These are phyloP conservation scores for Capitella teleta DNA, from an alignment of 1,140 invertebrate species.

Conservation along the genomic window DNA sequence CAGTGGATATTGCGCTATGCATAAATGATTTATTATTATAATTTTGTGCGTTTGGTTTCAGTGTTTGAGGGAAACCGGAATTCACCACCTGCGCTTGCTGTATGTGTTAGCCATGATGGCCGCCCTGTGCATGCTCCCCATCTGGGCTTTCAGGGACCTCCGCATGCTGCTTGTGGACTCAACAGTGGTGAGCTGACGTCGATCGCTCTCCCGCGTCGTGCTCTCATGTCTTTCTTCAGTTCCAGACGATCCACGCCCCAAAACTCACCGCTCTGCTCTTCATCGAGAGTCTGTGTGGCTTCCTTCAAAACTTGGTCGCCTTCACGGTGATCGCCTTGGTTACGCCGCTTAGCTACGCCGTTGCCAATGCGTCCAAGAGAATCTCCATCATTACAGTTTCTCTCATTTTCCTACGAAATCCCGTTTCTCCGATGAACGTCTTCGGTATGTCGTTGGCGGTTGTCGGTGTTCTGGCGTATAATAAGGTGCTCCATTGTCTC, in stretches of 20 bases:
- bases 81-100: conserved; percentile 80
- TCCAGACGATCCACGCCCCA: conserved; percentile 22
- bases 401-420: conserved; percentile 78
- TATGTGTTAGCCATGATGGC: conserved; percentile 67
- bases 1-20: no score
- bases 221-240: conserved; percentile 24
- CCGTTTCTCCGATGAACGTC: conserved; percentile 75
- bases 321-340: conserved; percentile 79
- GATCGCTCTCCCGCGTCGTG: no score
- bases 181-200: no score
- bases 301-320: conserved; percentile 87
- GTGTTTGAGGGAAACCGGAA: conserved; percentile 73
- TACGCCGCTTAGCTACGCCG: conserved; percentile 84
- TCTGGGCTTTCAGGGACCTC: conserved; percentile 72
- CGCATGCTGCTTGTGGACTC: no score
- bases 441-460: conserved; percentile 84
- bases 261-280: conserved; percentile 51
- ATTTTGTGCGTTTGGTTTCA: conserved; percentile 27
- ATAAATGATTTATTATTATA: neutral
- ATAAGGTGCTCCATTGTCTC: conserved; percentile 46
- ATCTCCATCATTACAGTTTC: conserved; percentile 86
- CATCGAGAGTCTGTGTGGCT: conserved; percentile 77
- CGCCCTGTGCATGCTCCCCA: conserved; percentile 70
- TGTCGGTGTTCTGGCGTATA: conserved; percentile 80
- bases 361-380: conserved; percentile 89